A percentile compares a stretch with the other conserved stretches of the same genome.
Evolutionary conservation across 2,888 invertebrate species (phyloP).

Genomic region (Lepidochrysops patricia): DNA sequence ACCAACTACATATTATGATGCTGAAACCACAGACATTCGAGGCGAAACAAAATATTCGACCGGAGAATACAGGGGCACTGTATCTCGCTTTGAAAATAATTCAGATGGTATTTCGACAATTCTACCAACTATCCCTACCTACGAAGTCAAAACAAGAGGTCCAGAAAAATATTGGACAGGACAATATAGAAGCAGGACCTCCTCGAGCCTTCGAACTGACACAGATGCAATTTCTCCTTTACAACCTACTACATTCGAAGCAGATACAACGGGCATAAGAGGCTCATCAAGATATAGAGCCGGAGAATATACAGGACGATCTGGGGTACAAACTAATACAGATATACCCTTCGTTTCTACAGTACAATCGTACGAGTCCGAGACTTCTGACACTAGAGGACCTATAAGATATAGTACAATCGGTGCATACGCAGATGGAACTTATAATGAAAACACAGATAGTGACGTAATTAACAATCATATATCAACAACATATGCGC

Average conservation of each 20-base stretch:
- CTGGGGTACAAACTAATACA: neutral
- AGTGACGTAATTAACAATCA: neutral
- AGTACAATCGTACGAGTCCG: neutral
- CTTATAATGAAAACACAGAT: constrained; percentile 1
- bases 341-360: neutral
- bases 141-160: neutral
- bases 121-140: neutral
- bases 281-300: neutral
- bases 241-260: neutral
- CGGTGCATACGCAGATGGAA: neutral
- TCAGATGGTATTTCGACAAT: neutral
- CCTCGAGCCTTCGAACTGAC: neutral
- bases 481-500: neutral
- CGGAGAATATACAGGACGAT: neutral
- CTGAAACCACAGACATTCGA: neutral
- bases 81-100: neutral
- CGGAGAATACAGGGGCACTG: neutral
- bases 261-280: neutral
- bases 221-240: neutral
- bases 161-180: neutral
- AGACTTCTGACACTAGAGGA: neutral
- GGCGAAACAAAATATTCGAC: neutral
- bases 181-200: neutral
- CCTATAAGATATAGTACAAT: neutral
- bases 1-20: neutral